These are phyloP conservation scores for Cerastis leucographa DNA, from an alignment of 2,888 invertebrate genomes.

Conservation along the genomic window DNA sequence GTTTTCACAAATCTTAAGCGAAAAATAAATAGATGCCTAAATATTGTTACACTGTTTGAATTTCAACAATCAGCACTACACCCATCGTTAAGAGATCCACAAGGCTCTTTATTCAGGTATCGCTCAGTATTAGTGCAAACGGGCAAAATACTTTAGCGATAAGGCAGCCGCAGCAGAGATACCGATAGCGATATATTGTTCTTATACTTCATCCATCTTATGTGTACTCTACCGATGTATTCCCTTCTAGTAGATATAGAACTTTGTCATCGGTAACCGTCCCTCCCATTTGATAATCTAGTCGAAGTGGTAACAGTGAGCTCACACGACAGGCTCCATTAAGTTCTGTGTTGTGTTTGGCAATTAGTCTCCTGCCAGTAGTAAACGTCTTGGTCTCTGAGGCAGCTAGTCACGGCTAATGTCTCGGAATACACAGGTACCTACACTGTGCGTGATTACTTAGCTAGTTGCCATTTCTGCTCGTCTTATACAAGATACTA, in stretches of 20 bases:
- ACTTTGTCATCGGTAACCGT: background rate
- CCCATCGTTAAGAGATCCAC: background rate
- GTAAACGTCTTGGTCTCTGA: slow-evolving; percentile 40
- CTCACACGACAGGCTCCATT: slow-evolving; percentile 42
- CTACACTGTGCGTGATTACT: background rate
- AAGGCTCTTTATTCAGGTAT: background rate
- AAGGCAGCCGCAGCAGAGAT: background rate
- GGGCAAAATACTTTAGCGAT: background rate
- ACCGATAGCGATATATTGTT: background rate
- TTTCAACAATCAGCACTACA: background rate
- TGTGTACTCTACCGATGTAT: background rate
- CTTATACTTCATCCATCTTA: background rate
- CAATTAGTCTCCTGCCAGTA: slow-evolving; percentile 40
- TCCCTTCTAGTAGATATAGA: background rate
- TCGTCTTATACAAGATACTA: background rate
- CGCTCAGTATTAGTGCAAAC: background rate
- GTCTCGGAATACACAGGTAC: slow-evolving; percentile 1
- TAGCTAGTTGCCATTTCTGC: background rate
- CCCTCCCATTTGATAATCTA: background rate
- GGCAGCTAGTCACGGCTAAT: slow-evolving; percentile 29
- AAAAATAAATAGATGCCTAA: background rate
- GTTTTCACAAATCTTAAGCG: background rate
- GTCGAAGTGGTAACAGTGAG: slow-evolving; percentile 16
- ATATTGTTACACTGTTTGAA: background rate
- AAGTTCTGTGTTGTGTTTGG: slow-evolving; percentile 44